These are phyloP conservation scores for Heterocephalus glaber DNA, from an alignment of 2,113 vertebrate genomes.

Conservation along the genomic window DNA sequence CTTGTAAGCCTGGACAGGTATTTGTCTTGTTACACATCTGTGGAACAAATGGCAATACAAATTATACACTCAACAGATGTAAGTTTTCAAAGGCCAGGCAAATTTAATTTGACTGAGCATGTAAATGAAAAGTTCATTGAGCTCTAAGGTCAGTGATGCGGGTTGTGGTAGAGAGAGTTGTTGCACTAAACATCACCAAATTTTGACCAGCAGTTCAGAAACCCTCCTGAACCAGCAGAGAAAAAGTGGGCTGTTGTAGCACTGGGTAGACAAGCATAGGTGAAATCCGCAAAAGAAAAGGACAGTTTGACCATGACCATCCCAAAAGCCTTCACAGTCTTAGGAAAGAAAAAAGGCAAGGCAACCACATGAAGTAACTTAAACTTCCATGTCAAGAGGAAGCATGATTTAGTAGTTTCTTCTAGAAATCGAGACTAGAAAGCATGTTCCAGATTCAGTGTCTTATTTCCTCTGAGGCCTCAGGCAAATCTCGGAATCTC, in stretches of 20 bases:
- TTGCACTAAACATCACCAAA: conserved; percentile 14
- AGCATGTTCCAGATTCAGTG: background rate
- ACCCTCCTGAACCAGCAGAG: background rate
- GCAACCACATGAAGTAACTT: background rate
- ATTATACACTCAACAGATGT: conserved; percentile 83
- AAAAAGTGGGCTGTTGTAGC: background rate
- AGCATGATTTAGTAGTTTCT: background rate
- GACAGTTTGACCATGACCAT: background rate
- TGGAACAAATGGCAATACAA: conserved; percentile 86
- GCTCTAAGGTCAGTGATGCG: conserved; percentile 58
- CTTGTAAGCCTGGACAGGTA: conserved; percentile 86
- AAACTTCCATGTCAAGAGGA: background rate
- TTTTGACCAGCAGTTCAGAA: conserved; percentile 63
- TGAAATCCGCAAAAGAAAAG: conserved; percentile 32
- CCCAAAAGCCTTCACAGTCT: background rate
- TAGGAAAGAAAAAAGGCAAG: background rate
- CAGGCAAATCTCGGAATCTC: conserved; percentile 29
- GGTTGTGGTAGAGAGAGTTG: conserved; percentile 63
- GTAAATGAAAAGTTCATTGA: conserved; percentile 83
- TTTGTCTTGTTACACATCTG: conserved; percentile 88
- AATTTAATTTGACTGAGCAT: conserved; percentile 82
- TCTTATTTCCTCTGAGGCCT: conserved; percentile 17
- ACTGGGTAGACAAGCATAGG: background rate
- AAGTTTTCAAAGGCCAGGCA: conserved; percentile 80
- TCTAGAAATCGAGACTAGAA: conserved; percentile 1